phyloP scores from a whole-genome alignment of 2,113 vertebrate genomes.

The Acanthochromis polyacanthus region DNA sequence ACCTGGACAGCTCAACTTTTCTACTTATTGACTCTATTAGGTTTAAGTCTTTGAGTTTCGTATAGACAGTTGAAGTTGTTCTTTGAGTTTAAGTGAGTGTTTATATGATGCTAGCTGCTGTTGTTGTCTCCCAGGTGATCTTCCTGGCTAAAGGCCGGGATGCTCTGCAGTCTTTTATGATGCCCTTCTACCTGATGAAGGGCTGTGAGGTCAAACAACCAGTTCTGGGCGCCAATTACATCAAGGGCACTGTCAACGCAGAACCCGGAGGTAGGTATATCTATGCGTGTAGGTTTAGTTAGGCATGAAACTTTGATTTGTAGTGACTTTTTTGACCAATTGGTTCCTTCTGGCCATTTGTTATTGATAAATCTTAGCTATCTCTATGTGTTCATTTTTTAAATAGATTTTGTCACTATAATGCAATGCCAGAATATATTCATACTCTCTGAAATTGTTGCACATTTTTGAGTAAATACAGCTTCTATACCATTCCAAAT shows the following conservation, averaged over 20 bases:
- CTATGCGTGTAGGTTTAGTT: background rate
- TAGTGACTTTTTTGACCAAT: no score
- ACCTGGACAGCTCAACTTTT: no score
- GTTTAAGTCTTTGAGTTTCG: background rate
- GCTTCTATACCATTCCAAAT: no score
- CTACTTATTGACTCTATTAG: background rate
- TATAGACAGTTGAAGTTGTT: background rate
- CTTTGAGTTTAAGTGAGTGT: background rate
- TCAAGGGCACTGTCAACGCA: constrained; percentile 91
- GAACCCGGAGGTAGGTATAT: constrained; percentile 90
- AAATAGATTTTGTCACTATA: no score
- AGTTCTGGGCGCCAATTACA: constrained; percentile 96
- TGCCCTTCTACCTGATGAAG: constrained; percentile 98
- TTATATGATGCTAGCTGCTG: background rate
- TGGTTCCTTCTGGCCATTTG: no score
- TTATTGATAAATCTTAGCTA: no score
- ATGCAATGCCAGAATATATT: no score
- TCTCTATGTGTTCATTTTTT: no score
- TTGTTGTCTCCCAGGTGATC: constrained; percentile 87
- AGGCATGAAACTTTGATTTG: no score
- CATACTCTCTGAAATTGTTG: no score
- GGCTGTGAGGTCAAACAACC: constrained; percentile 98
- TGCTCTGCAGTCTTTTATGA: constrained; percentile 94
- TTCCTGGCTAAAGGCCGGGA: constrained; percentile 94
- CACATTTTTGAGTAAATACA: no score